phyloP scores from a whole-genome alignment of 2,113 vertebrate species.

The Chaenocephalus aceratus region DNA sequence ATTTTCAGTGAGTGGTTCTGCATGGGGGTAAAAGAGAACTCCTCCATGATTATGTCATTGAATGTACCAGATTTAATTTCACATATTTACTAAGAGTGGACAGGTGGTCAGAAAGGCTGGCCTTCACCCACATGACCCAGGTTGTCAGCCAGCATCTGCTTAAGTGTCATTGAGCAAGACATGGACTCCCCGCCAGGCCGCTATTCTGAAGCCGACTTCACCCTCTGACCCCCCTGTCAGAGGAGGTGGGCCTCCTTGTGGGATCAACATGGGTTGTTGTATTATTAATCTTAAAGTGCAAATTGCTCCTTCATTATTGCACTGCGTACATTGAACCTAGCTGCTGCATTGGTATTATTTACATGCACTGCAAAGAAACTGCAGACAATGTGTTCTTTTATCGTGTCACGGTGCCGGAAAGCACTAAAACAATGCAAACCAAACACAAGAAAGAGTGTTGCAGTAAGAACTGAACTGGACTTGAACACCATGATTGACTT shows the following conservation, averaged over 20 bases:
- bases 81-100: slow-evolving; percentile 22
- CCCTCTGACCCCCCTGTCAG: slow-evolving; percentile 38
- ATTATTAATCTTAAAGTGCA: slow-evolving; percentile 11
- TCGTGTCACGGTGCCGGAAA: background rate
- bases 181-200: slow-evolving; percentile 14
- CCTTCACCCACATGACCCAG: slow-evolving; percentile 53
- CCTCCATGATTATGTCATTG: background rate
- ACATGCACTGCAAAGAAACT: background rate
- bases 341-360: background rate
- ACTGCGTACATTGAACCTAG: background rate
- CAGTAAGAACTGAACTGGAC: background rate
- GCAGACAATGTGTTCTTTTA: background rate
- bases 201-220: slow-evolving; percentile 8
- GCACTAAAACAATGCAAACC: background rate
- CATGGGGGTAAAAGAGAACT: background rate
- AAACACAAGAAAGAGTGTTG: background rate
- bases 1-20: slow-evolving; percentile 7
- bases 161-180: slow-evolving; percentile 56
- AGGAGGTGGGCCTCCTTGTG: slow-evolving; percentile 7
- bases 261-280: background rate
- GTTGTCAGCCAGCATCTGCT: slow-evolving; percentile 67
- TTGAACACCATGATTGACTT: background rate
- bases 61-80: slow-evolving; percentile 6
- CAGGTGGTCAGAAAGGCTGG: slow-evolving; percentile 51
- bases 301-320: background rate